These are phyloP conservation scores for Drosophila glabriapex DNA, from an alignment of 2,888 invertebrate species.

Conservation along the genomic window DNA sequence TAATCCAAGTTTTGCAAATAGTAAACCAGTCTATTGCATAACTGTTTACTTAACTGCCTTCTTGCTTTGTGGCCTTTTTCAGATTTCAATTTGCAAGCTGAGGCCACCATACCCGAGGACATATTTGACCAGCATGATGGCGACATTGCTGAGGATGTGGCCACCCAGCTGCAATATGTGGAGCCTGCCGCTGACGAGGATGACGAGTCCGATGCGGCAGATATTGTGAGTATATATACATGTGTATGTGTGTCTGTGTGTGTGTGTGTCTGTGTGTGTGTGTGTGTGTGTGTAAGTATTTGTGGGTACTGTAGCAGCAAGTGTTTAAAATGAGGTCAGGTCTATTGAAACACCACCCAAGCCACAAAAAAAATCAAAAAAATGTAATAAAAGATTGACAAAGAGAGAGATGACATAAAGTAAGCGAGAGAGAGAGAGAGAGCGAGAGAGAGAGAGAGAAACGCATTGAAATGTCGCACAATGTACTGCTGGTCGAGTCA, in stretches of 20 bases:
- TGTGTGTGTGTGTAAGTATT: background rate
- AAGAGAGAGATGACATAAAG: background rate
- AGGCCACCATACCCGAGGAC: constrained; percentile 82
- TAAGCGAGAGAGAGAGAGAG: background rate
- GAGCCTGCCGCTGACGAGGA: constrained; percentile 45
- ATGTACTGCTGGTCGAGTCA: constrained; percentile 52
- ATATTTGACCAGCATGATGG: constrained; percentile 80
- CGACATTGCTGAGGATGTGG: constrained; percentile 63
- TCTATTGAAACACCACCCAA: constrained; percentile 49
- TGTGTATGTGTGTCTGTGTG: background rate
- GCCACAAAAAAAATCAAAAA: background rate
- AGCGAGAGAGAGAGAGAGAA: background rate
- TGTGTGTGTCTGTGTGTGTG: background rate
- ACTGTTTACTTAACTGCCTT: constrained; percentile 4
- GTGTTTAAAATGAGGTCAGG: constrained; percentile 65
- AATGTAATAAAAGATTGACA: constrained; percentile 3
- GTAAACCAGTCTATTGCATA: background rate
- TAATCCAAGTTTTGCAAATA: constrained; percentile 18
- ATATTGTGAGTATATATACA: constrained; percentile 81
- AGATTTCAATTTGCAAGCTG: constrained; percentile 83
- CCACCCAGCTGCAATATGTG: constrained; percentile 67
- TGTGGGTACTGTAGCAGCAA: constrained; percentile 35
- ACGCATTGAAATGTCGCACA: constrained; percentile 64
- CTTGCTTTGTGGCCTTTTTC: constrained; percentile 25
- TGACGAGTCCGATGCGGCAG: constrained; percentile 71